Evolutionary conservation across 2,113 vertebrate species (phyloP), one percentile per base, ranked within the genome.

Genomic region (Prinia subflava): DNA sequence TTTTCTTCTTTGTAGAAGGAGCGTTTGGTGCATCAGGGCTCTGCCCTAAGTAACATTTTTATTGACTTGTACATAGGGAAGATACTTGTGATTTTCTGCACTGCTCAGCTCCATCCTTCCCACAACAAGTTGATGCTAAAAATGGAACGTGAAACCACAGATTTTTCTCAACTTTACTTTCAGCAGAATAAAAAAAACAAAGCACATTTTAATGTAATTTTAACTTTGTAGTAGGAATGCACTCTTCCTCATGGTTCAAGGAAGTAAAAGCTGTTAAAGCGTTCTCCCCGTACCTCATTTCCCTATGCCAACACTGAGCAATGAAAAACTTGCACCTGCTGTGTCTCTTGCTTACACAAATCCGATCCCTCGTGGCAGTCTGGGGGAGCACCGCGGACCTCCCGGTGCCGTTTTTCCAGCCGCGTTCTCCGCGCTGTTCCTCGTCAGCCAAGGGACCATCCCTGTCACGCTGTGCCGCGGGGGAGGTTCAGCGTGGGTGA

Each of bases 251-350:
- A 7, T 14, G 9, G 35, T 75, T 37, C 18, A 47, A 63, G 65
- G 17, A 53, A 25, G 49, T 20, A 31, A 47, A 33, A 18, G 33
- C 13, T 1, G 10, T 17, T 21, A 35, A 42, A 46, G 23, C 16
- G 24, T 28, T 30, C 15, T 1, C 2, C 5, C 10, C 27, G 15
- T 5, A 4, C 15, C n/a, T 27, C 11, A 19, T 83, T 37, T 56
- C 22, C 3, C 0, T 7, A 14, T 10, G 23, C 23, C 39, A 3
- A 2, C 11, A 50, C 0, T 0, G 25, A n/a, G 44, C 0, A 2
- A 7, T 2, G 9, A 13, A 2, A 18, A 25, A 14, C 10, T 20
- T 3, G 10, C 18, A 11, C 21, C 1, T 7, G 13, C 8, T 35
- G 1, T 10, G 21, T 19, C 13, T 3, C 1, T 11, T 7, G 19